Evolutionary conservation across 1,140 invertebrate genomes (phyloP).

Genomic region (Pantala flavescens): DNA sequence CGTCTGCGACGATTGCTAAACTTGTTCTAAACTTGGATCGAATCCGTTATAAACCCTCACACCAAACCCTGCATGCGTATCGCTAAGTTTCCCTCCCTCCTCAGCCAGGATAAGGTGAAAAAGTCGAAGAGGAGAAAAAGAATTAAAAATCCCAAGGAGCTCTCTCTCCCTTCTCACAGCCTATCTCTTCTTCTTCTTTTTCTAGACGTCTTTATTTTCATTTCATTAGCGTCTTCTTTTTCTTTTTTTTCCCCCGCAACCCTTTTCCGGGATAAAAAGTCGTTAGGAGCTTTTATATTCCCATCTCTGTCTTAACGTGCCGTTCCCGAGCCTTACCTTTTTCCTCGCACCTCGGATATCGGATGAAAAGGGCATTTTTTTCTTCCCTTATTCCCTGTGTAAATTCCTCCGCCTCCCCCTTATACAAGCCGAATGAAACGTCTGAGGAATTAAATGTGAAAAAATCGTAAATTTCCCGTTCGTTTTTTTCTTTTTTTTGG

Average conservation of each 20-base stretch:
- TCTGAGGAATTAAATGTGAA: no score
- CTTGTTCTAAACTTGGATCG: slow-evolving; percentile 9
- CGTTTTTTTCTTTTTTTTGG: no score
- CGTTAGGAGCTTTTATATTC: not conserved
- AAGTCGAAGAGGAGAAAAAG: not conserved
- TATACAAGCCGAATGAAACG: no score
- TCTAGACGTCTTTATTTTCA: slow-evolving; percentile 7
- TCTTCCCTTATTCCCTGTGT: no score
- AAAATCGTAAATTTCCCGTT: no score
- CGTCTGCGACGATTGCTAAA: slow-evolving; percentile 4
- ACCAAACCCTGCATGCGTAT: not conserved
- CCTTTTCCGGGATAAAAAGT: not conserved
- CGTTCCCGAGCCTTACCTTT: not conserved
- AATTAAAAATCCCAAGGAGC: not conserved
- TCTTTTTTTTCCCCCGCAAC: not conserved
- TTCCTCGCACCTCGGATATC: no score
- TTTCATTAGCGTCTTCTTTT: not conserved
- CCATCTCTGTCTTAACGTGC: not conserved
- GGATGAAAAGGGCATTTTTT: no score
- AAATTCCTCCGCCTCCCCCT: no score
- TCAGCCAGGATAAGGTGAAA: not conserved
- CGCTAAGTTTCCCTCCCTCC: not conserved
- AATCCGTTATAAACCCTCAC: not conserved
- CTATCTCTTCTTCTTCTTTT: not conserved
- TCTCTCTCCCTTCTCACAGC: not conserved